phyloP scores from a whole-genome alignment of 2,888 invertebrate genomes.

The Phyllotreta cruciferae region DNA sequence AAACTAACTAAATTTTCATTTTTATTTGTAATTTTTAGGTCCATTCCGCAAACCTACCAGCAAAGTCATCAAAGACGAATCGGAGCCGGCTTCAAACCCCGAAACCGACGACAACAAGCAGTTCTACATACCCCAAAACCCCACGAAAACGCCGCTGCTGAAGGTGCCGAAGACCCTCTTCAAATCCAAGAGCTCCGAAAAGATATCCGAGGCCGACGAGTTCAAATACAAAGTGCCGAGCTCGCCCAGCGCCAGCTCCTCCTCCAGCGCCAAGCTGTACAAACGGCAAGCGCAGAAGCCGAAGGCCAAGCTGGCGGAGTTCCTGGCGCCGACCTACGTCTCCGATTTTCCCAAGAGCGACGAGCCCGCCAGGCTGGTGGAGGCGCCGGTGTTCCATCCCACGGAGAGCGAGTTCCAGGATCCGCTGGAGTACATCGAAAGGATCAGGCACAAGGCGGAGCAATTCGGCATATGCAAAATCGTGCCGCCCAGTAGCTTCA shows the following conservation, averaged over 20 bases:
- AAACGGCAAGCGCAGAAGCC: slow-evolving; percentile 52
- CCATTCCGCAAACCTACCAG: slow-evolving; percentile 52
- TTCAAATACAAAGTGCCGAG: slow-evolving; percentile 58
- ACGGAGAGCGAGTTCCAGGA: slow-evolving; percentile 83
- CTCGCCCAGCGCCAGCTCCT: slow-evolving; percentile 59
- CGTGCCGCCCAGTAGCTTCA: slow-evolving; percentile 80
- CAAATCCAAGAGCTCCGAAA: slow-evolving; percentile 34
- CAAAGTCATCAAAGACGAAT: slow-evolving; percentile 39
- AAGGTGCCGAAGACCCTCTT: slow-evolving; percentile 36
- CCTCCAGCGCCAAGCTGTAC: slow-evolving; percentile 57
- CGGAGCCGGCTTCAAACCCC: slow-evolving; percentile 22
- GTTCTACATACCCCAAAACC: slow-evolving; percentile 48
- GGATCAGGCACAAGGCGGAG: slow-evolving; percentile 77
- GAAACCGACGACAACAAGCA: slow-evolving; percentile 39
- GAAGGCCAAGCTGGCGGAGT: slow-evolving; percentile 47
- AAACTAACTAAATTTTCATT: neutral
- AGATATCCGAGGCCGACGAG: slow-evolving; percentile 44
- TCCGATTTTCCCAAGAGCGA: slow-evolving; percentile 60
- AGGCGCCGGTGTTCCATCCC: slow-evolving; percentile 83
- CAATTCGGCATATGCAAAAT: slow-evolving; percentile 87
- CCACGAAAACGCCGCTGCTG: slow-evolving; percentile 33
- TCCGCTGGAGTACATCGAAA: slow-evolving; percentile 84
- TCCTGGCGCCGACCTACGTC: slow-evolving; percentile 55
- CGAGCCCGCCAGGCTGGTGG: slow-evolving; percentile 66
- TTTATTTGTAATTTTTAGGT: slow-evolving; percentile 39